phyloP scores from a whole-genome alignment of 2,888 invertebrate genomes.

The Diplolepis rosae region DNA sequence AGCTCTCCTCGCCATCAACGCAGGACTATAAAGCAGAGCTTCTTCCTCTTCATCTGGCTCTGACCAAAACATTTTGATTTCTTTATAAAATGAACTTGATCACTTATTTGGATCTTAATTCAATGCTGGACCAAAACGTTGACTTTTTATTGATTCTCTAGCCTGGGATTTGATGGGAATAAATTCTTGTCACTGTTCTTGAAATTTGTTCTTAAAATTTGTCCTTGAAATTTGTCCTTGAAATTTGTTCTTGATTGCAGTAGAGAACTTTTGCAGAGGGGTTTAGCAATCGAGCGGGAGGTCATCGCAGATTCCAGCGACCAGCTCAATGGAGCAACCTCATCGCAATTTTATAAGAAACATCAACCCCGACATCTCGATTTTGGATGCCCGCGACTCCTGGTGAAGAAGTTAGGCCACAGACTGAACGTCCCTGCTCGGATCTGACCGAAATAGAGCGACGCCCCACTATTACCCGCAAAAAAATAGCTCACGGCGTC shows the following conservation, averaged over 20 bases:
- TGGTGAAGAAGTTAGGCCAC: constrained; percentile 63
- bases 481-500: constrained; percentile 32
- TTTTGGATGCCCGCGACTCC: constrained; percentile 47
- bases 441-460: constrained; percentile 68
- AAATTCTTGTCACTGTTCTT: not conserved
- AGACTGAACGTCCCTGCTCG: constrained; percentile 67
- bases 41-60: constrained; percentile 89
- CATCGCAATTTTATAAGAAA: constrained; percentile 22
- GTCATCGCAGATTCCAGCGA: constrained; percentile 8
- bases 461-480: constrained; percentile 59
- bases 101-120: not conserved
- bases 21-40: constrained; percentile 90
- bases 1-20: constrained; percentile 88
- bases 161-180: not conserved
- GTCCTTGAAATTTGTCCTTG: not conserved
- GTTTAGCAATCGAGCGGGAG: constrained; percentile 6
- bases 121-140: not conserved
- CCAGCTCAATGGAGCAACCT: constrained; percentile 5
- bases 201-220: not conserved
- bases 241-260: not conserved
- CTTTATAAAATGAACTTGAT: too few relatives aligned
- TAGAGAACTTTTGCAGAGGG: not conserved
- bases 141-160: too few relatives aligned
- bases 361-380: constrained; percentile 21
- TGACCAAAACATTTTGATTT: constrained; percentile 82